Percentiles rank a stretch among this genome's conserved stretches.
These are phyloP conservation scores for Hippopotamus amphibius DNA, from an alignment of 2,113 vertebrate genomes.

Conservation along the genomic window DNA sequence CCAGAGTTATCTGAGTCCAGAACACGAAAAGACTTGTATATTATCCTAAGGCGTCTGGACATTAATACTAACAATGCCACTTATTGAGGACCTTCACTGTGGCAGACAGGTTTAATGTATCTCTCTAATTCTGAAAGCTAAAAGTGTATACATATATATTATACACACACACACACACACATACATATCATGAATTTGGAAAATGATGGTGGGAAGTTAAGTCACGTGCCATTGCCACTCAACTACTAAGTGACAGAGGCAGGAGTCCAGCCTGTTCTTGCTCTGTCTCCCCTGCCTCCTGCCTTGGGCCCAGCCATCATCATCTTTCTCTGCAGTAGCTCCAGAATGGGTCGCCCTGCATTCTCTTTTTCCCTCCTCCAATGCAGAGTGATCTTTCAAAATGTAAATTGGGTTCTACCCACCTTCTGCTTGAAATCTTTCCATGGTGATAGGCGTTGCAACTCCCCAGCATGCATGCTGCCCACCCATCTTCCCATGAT, in stretches of 20 bases:
- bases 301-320: neutral
- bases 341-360: neutral
- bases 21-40: neutral
- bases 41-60: neutral
- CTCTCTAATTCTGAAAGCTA: neutral
- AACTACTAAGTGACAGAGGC: neutral
- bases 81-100: neutral
- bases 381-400: neutral
- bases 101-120: neutral
- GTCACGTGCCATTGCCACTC: neutral
- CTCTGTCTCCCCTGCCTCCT: neutral
- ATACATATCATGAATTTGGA: neutral
- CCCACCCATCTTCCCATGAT: rapidly evolving
- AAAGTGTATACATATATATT: neutral
- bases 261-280: neutral
- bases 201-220: neutral
- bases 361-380: neutral
- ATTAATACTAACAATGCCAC: neutral
- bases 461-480: neutral
- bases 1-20: neutral
- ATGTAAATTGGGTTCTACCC: neutral
- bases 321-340: neutral
- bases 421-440: neutral
- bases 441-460: neutral
- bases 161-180: too few relatives aligned